Base-by-base conservation (phyloP, 2,888 invertebrate species). In the Microctonus hyperodae region DNA sequence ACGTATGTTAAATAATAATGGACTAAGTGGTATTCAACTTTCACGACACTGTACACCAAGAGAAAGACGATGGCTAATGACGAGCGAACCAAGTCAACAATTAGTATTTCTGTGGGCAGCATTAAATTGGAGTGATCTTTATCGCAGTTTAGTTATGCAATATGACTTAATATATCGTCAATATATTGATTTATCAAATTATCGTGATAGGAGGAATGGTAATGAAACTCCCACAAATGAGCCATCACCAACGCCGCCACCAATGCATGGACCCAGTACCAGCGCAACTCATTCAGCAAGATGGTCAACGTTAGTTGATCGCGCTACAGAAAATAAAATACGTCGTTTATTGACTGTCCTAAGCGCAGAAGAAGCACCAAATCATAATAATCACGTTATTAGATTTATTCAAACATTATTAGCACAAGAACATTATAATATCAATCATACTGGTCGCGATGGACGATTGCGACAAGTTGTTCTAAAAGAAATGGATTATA, bases 91-190 rank as follows among this genome's bases (percentile, higher is more conserved):
- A 44, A 48, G 33, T 6, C 11, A 9, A 22, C 35, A 23, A 35
- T 35, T 61, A 13, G 23, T 51, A 16, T 35, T 31, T 6, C 13
- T 51, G 7, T 58, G 58, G 64, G 82, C 84, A 53, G 87, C 86
- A 76, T 77, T 86, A 40, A 77, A 85, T n/a, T 86, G 87, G 56
- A 85, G 85, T 11, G 79, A 83, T 50, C 85, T 85, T 70, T 86
- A 86, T 72, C 80, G 85, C 57, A 85, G 86, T 72, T 81, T 86
- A 69, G 85, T 87, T 2, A 84, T 85, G 65, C 86, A 87, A 71
- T 87, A 87, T 72, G 86, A 86, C 70, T 83, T 84, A 40, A 77
- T 87, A 6, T 86, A 87, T 22, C 85, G 86, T 71, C 79, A 86
- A 50, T 87, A 87, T 75, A 79, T 87, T 56, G 85, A 86, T 62